Conservation (phyloP, 2,888 invertebrate species). For the Microctonus brassicae region DNA sequence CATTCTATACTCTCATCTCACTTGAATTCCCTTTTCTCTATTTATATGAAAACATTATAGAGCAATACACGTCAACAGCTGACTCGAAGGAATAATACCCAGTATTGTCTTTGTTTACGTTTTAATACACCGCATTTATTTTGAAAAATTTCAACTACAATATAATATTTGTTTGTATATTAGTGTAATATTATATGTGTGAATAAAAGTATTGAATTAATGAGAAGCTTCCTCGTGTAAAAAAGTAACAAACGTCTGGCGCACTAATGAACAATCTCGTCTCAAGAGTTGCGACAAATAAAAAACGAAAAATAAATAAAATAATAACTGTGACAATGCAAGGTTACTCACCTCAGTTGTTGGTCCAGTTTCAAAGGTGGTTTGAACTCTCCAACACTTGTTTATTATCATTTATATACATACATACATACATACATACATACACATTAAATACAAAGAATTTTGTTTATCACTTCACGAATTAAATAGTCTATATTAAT, state of each 20-base stretch:
- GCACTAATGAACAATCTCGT: conserved; percentile 26
- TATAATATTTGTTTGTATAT: too few relatives aligned
- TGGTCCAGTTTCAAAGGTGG: conserved; percentile 65
- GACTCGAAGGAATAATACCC: conserved; percentile 5
- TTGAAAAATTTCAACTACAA: background rate
- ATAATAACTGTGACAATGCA: background rate
- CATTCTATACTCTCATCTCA: background rate
- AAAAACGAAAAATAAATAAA: background rate
- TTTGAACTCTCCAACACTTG: conserved; percentile 52
- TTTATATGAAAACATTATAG: conserved; percentile 2
- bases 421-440: too few relatives aligned
- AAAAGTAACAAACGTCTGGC: background rate
- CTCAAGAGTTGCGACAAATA: conserved; percentile 6
- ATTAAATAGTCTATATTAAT: too few relatives aligned
- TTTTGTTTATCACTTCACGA: too few relatives aligned
- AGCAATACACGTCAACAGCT: conserved; percentile 13
- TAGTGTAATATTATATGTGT: too few relatives aligned
- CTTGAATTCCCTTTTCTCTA: background rate
- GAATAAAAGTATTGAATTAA: background rate
- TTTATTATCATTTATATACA: conserved; percentile 21
- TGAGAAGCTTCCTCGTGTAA: background rate
- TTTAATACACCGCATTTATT: background rate
- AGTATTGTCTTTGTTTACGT: background rate
- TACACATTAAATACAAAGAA: too few relatives aligned
- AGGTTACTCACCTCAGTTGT: conserved; percentile 61